Percentiles rank a stretch among this genome's conserved stretches.
Conservation (phyloP, 2,888 invertebrate species). For the Latheticus oryzae region DNA sequence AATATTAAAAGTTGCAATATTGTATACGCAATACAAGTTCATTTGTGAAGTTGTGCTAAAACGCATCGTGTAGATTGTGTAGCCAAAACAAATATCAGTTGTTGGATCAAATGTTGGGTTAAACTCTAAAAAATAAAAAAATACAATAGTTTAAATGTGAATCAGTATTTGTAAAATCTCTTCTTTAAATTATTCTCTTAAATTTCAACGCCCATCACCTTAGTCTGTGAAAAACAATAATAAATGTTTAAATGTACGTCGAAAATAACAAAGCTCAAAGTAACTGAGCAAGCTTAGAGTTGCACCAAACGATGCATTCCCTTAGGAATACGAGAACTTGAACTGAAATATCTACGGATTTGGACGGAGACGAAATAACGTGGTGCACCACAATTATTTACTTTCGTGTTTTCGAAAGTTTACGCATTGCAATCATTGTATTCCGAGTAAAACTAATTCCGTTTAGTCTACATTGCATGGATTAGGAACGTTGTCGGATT, state of each 20-base stretch:
- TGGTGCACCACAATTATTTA: slow-evolving; percentile 47
- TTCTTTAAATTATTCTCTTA: no score
- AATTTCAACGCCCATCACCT: no score
- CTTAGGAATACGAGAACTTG: slow-evolving; percentile 34
- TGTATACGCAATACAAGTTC: no score
- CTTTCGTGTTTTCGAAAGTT: slow-evolving; percentile 49
- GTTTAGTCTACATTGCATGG: slow-evolving; percentile 44
- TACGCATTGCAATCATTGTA: slow-evolving; percentile 45
- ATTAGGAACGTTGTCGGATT: slow-evolving; percentile 44
- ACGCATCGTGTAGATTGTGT: no score
- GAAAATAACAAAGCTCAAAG: slow-evolving; percentile 20
- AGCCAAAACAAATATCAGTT: no score
- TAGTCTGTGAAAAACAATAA: no score
- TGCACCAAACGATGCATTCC: slow-evolving; percentile 36
- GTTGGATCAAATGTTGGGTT: no score
- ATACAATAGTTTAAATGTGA: no score
- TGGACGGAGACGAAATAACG: slow-evolving; percentile 39
- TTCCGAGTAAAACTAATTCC: slow-evolving; percentile 48
- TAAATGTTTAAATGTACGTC: slow-evolving; percentile 13
- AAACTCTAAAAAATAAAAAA: no score
- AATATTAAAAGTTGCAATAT: no score
- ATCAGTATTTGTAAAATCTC: no score
- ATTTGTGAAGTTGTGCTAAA: no score
- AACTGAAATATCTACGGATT: slow-evolving; percentile 38
- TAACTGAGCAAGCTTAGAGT: slow-evolving; percentile 30